These are phyloP conservation scores for Synergus itoensis DNA, from an alignment of 2,888 invertebrate genomes.

Conservation along the genomic window DNA sequence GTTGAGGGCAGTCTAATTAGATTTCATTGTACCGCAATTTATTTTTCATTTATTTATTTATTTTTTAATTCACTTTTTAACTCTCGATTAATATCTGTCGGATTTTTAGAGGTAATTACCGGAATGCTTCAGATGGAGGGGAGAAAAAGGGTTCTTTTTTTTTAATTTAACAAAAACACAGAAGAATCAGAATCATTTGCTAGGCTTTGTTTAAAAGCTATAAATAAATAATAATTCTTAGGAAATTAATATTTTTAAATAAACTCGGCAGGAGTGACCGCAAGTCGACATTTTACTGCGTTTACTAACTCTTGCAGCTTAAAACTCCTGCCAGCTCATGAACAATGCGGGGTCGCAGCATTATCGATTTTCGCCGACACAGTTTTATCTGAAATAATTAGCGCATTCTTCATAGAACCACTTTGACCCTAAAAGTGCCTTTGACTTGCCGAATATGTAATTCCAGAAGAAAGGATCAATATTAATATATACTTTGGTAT, in stretches of 20 bases:
- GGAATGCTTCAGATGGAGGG: too few species aligned
- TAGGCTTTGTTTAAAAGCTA: too few species aligned
- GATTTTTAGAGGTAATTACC: too few species aligned
- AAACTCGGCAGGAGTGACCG: background rate
- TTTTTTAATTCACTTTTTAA: too few species aligned
- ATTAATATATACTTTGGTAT: too few species aligned
- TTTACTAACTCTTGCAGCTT: slow-evolving; percentile 1
- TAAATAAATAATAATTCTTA: too few species aligned
- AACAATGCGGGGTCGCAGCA: slow-evolving; percentile 21
- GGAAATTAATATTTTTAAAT: background rate
- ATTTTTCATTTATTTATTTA: too few species aligned
- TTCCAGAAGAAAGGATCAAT: background rate
- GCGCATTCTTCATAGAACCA: background rate
- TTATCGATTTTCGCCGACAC: slow-evolving; percentile 26
- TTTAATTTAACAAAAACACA: too few species aligned
- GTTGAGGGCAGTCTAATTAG: background rate
- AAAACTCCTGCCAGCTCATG: slow-evolving; percentile 10
- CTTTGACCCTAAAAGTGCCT: background rate
- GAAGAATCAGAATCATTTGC: too few species aligned
- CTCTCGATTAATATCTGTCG: too few species aligned
- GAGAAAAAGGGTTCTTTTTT: too few species aligned
- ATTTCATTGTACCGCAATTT: background rate
- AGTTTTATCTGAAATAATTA: slow-evolving; percentile 25
- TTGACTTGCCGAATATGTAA: background rate
- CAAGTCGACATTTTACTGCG: too few species aligned